A percentile compares a stretch with the other conserved stretches of the same genome.
These are phyloP conservation scores for Polyodon spathula DNA, from an alignment of 2,113 vertebrate species.

Conservation along the genomic window DNA sequence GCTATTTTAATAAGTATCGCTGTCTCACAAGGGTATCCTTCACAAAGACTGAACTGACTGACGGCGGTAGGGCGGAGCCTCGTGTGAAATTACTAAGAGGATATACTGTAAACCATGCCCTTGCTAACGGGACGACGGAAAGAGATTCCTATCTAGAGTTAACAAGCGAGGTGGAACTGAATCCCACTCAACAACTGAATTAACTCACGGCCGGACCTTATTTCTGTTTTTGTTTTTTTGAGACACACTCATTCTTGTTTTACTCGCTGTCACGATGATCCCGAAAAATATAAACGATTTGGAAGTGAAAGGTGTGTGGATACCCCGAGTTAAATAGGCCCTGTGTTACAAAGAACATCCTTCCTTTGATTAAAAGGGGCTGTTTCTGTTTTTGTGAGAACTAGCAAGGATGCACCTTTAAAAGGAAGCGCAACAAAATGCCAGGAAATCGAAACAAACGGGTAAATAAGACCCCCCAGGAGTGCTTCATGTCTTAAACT, in stretches of 20 bases:
- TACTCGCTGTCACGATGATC: too few species aligned
- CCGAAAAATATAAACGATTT: too few species aligned
- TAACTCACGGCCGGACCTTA: too few species aligned
- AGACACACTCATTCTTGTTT: too few species aligned
- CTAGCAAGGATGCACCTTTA: background rate
- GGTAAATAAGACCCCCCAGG: background rate
- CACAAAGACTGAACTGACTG: background rate
- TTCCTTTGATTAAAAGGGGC: background rate
- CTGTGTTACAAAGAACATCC: slow-evolving; percentile 2
- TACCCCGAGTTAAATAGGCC: background rate
- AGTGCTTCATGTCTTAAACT: background rate
- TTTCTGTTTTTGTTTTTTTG: too few species aligned
- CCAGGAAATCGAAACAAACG: background rate
- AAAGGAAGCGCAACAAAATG: slow-evolving; percentile 2
- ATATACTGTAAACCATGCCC: background rate
- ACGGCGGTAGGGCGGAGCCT: slow-evolving; percentile 14
- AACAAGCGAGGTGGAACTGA: too few species aligned
- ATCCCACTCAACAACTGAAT: too few species aligned
- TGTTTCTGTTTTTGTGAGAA: slow-evolving; percentile 2
- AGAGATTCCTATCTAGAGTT: too few species aligned
- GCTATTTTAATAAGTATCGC: background rate
- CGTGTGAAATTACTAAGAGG: background rate
- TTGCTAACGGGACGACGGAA: background rate
- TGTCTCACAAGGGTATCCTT: too few species aligned
- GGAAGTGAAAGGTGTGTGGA: background rate